A percentile compares a stretch with the other conserved stretches of the same genome.
These are phyloP conservation scores for Matsumyia berberina DNA, from an alignment of 2,888 invertebrate genomes.

Conservation along the genomic window DNA sequence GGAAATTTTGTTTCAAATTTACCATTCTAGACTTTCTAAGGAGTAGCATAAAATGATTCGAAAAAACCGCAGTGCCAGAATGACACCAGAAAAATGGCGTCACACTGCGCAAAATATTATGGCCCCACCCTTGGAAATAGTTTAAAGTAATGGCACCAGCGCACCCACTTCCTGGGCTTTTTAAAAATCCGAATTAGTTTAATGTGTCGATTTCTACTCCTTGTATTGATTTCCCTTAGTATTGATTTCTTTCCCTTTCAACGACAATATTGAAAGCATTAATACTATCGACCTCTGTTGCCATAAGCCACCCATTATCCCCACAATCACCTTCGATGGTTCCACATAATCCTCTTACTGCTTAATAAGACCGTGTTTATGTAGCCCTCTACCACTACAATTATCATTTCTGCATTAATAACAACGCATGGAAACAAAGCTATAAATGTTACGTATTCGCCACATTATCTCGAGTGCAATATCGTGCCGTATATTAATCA, in stretches of 20 bases:
- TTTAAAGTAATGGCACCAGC: too few species aligned
- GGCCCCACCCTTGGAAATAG: too few species aligned
- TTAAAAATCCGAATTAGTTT: too few species aligned
- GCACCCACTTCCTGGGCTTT: too few species aligned
- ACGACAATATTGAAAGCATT: background rate
- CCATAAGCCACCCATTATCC: background rate
- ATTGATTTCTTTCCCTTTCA: background rate
- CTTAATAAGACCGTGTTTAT: conserved; percentile 30
- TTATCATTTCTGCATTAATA: conserved; percentile 19
- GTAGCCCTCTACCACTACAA: background rate
- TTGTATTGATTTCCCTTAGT: too few species aligned
- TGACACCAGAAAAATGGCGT: too few species aligned
- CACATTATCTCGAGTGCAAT: conserved; percentile 34
- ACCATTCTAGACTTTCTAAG: too few species aligned
- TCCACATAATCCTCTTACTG: conserved; percentile 33
- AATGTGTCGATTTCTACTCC: too few species aligned
- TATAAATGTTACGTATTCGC: conserved; percentile 37
- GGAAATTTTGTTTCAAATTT: too few species aligned
- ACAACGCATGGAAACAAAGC: conserved; percentile 10
- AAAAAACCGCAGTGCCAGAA: too few species aligned
- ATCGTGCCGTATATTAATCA: conserved; percentile 33
- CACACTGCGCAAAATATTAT: too few species aligned
- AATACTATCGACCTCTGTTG: background rate
- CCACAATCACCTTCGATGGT: background rate
- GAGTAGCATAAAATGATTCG: too few species aligned